These are phyloP conservation scores for Microctonus brassicae DNA, from an alignment of 2,888 invertebrate genomes.

Conservation along the genomic window DNA sequence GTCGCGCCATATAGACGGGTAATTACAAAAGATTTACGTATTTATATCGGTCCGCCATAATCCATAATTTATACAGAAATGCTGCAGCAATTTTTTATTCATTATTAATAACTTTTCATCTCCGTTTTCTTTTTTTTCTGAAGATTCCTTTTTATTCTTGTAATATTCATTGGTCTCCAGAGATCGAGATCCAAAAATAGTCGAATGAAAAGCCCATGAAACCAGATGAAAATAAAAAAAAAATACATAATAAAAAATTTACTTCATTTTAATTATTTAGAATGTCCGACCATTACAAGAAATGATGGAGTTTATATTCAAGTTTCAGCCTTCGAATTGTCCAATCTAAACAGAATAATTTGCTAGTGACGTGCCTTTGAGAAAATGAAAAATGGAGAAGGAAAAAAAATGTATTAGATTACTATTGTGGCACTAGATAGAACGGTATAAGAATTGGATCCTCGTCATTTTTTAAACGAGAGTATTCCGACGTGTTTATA, in stretches of 20 bases:
- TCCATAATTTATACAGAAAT: neutral
- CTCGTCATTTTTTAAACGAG: conserved; percentile 29
- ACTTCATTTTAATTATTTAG: conserved; percentile 19
- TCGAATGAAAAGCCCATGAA: neutral
- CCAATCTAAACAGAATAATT: conserved; percentile 37
- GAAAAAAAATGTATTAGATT: neutral
- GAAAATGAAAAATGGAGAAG: neutral
- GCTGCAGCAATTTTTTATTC: conserved; percentile 19
- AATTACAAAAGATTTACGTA: conserved; percentile 57
- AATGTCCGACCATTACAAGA: conserved; percentile 34
- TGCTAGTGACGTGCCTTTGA: neutral
- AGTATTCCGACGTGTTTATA: conserved; percentile 23
- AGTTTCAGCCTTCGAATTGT: conserved; percentile 40
- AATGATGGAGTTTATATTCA: conserved; percentile 33
- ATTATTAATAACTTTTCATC: no score
- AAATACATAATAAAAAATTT: conserved; percentile 3
- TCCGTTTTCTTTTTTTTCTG: neutral
- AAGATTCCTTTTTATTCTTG: neutral
- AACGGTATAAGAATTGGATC: conserved; percentile 27
- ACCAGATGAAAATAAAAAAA: conserved; percentile 4
- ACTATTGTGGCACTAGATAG: conserved; percentile 33
- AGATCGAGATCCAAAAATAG: neutral
- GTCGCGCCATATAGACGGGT: conserved; percentile 53
- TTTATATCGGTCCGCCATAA: conserved; percentile 34
- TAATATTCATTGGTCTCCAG: neutral